These are phyloP conservation scores for Erannis defoliaria DNA, from an alignment of 2,888 invertebrate species.

Conservation along the genomic window DNA sequence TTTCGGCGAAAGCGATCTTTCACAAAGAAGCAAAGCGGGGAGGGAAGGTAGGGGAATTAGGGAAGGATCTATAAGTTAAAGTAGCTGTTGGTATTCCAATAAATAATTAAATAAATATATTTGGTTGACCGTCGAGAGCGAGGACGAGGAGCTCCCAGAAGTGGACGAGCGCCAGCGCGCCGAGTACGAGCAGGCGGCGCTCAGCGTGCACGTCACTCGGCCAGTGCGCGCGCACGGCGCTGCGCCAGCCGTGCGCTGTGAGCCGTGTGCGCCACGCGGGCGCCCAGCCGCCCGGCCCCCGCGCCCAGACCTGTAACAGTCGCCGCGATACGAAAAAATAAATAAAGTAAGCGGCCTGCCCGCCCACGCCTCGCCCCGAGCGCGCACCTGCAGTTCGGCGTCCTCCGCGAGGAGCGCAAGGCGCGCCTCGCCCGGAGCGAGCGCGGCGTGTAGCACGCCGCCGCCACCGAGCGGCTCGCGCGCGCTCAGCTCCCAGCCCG, in stretches of 20 bases:
- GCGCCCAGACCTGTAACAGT: constrained; percentile 30
- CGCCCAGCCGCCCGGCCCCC: constrained; percentile 31
- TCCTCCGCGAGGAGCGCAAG: constrained; percentile 42
- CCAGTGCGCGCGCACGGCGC: constrained; percentile 54
- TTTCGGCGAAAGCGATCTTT: no score
- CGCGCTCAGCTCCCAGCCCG: constrained; percentile 41
- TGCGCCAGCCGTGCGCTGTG: constrained; percentile 54
- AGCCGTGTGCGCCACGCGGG: constrained; percentile 24
- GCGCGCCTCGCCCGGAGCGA: constrained; percentile 41
- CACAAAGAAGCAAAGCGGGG: no score
- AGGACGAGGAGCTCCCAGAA: constrained; percentile 68
- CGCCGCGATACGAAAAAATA: no score
- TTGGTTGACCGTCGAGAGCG: constrained; percentile 52
- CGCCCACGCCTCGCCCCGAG: no score
- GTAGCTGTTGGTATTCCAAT: no score
- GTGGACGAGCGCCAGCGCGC: constrained; percentile 60
- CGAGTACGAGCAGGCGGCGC: constrained; percentile 63
- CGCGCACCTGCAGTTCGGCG: constrained; percentile 43
- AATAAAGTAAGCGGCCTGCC: no score
- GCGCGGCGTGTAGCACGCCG: constrained; percentile 29
- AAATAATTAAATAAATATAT: no score
- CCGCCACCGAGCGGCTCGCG: constrained; percentile 42
- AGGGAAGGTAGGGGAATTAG: no score
- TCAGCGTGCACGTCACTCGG: constrained; percentile 36
- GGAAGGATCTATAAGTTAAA: no score